Conservation (phyloP, 30 jellyfish, hydroid and myxozoan genomes). For the Nemopilema nomurai region DNA sequence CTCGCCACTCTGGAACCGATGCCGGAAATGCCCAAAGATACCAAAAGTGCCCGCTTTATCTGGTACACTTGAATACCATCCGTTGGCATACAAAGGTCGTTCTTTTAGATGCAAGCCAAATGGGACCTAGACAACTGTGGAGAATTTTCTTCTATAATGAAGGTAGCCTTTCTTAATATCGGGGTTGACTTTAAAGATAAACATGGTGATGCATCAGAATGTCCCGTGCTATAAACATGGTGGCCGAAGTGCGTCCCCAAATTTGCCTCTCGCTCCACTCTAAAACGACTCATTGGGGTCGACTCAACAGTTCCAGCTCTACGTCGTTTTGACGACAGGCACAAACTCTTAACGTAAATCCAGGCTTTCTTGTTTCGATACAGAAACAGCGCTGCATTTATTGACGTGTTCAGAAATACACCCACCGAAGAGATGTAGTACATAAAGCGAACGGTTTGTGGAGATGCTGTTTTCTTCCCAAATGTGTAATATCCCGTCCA, state of each 20-base stretch:
- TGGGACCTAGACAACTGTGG: not conserved
- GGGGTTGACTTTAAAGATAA: not conserved
- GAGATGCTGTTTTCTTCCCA: slow-evolving; percentile 23
- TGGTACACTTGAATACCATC: too few relatives aligned
- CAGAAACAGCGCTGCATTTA: slow-evolving; percentile 19
- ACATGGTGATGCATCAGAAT: not conserved
- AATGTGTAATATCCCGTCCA: slow-evolving; percentile 62
- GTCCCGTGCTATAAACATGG: not conserved
- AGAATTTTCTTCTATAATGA: not conserved
- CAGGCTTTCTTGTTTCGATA: slow-evolving; percentile 38
- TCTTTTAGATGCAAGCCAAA: too few relatives aligned
- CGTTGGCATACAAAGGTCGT: too few relatives aligned
- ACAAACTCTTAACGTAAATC: not conserved
- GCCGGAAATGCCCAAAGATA: too few relatives aligned
- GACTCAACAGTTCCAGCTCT: not conserved
- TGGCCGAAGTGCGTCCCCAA: not conserved
- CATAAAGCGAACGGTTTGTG: slow-evolving; percentile 32
- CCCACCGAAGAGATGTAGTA: slow-evolving; percentile 24
- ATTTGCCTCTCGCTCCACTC: not conserved
- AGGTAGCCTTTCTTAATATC: not conserved
- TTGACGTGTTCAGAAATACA: slow-evolving; percentile 10
- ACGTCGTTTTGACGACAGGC: not conserved
- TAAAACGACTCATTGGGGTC: not conserved
- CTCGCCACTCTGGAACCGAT: too few relatives aligned
- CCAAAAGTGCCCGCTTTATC: too few relatives aligned